A percentile compares a stretch with the other conserved stretches of the same genome.
Evolutionary conservation across 2,888 invertebrate species (phyloP).

Genomic region (Drosophila prostipennis): DNA sequence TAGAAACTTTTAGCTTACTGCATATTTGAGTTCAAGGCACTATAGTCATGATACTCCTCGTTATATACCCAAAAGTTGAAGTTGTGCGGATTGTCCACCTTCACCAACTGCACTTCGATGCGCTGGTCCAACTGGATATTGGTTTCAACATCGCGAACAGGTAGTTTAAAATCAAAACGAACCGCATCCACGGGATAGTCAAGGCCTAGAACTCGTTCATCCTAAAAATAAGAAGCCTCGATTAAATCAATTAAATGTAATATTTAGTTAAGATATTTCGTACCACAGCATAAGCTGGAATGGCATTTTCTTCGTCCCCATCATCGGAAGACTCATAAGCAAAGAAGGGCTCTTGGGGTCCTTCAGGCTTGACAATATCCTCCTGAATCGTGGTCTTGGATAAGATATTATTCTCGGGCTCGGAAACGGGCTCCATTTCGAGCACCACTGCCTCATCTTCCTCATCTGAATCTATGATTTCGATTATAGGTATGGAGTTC

Average conservation of each 20-base stretch:
- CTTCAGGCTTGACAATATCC: background rate
- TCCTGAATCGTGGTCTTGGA: background rate
- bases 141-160: slow-evolving; percentile 30
- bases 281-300: slow-evolving; percentile 79
- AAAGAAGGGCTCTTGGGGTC: background rate
- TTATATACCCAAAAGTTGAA: slow-evolving; percentile 78
- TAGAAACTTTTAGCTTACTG: slow-evolving; percentile 64
- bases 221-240: slow-evolving; percentile 51
- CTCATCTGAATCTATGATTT: background rate
- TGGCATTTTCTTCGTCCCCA: slow-evolving; percentile 68
- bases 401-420: background rate
- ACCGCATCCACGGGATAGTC: slow-evolving; percentile 75
- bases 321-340: slow-evolving; percentile 53
- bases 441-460: slow-evolving; percentile 6
- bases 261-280: background rate
- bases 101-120: slow-evolving; percentile 52
- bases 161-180: slow-evolving; percentile 59
- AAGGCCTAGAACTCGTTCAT: slow-evolving; percentile 66
- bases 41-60: slow-evolving; percentile 61
- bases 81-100: slow-evolving; percentile 73
- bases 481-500: background rate
- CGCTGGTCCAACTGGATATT: slow-evolving; percentile 17
- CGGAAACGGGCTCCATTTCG: no score
- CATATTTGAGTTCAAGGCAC: slow-evolving; percentile 65
- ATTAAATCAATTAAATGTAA: background rate